Evolutionary conservation across 2,797 vertebrate genomes (phyloP), one percentile per base, ranked within the genome.

Genomic region (Anabas testudineus): DNA sequence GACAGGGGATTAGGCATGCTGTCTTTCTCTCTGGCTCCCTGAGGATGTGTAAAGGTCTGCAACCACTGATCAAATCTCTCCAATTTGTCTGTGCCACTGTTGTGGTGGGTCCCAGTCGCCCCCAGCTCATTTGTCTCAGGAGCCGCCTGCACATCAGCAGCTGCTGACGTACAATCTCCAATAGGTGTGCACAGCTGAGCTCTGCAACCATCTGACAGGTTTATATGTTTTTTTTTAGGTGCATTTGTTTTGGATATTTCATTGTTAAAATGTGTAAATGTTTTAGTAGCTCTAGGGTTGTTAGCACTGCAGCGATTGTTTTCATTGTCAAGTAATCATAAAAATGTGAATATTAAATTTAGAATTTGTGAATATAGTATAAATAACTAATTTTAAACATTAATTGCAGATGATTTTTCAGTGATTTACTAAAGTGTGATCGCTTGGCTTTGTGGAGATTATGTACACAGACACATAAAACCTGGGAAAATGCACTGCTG

Each of bases 61-160:
- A 10, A 67, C 80, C 67, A 26, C 80, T 85, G 69, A 84, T 87
- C 80, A 85, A 85, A 84, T 63, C 84, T 70, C 77, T 65, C 73
- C 76, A 73, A 71, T 84, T 69, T 87, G 88, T 64, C 69, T 67
- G 81, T 51, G 76, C 61, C 68, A 39, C 72, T 68, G 67, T 70
- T 45, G 56, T 28, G 58, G 55, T 53, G 68, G 63, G 36, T 73
- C 80, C 62, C 43, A 10, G 72, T 62, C 82, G 74, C 81, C 34
- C 2, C 34, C 2, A 13, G 67, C 78, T 92, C 80, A 87, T 90
- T 88, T 83, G 87, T 90, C 49, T 39, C 70, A 14, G 48, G 63
- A 55, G 60, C 77, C 2, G 26, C 62, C 45, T 42, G 61, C 54
- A 32, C 32, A 78, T 76, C 84, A 65, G 58, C 69, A 60, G 47